phyloP scores from a whole-genome alignment of 2,113 vertebrate species.

The Megaleporinus macrocephalus region DNA sequence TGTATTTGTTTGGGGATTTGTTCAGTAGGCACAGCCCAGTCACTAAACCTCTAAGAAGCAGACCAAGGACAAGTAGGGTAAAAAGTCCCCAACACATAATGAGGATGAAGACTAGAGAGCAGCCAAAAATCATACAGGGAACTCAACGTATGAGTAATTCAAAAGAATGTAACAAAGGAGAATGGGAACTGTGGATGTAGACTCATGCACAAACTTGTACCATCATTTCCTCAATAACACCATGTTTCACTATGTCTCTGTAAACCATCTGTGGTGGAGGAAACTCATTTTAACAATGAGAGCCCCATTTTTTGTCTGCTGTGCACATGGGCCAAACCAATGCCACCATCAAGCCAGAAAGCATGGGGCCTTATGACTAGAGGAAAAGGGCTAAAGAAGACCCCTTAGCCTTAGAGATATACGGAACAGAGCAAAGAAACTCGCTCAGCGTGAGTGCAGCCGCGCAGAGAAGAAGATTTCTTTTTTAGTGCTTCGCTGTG shows the following conservation, averaged over 20 bases:
- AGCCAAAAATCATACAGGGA: not conserved
- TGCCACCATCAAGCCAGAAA: not conserved
- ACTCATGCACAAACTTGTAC: not conserved
- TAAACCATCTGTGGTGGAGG: not conserved
- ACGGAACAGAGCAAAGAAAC: not conserved
- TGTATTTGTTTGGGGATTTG: not conserved
- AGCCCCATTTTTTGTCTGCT: not conserved
- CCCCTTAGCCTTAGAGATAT: not conserved
- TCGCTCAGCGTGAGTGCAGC: not conserved
- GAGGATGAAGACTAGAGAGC: too few relatives aligned
- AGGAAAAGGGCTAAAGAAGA: not conserved
- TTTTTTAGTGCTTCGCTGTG: not conserved
- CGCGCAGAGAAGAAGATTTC: not conserved
- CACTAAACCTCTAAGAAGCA: not conserved
- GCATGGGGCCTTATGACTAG: not conserved
- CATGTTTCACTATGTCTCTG: not conserved
- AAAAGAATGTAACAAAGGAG: not conserved
- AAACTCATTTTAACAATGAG: constrained; percentile 25
- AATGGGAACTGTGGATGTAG: not conserved
- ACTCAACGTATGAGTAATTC: not conserved
- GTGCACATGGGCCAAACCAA: not conserved
- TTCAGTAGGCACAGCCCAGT: not conserved
- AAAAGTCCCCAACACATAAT: too few relatives aligned
- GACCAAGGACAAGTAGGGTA: not conserved
- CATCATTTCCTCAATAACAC: not conserved